These are phyloP conservation scores for Acleris sparsana DNA, from an alignment of 2,888 invertebrate species.

Conservation along the genomic window DNA sequence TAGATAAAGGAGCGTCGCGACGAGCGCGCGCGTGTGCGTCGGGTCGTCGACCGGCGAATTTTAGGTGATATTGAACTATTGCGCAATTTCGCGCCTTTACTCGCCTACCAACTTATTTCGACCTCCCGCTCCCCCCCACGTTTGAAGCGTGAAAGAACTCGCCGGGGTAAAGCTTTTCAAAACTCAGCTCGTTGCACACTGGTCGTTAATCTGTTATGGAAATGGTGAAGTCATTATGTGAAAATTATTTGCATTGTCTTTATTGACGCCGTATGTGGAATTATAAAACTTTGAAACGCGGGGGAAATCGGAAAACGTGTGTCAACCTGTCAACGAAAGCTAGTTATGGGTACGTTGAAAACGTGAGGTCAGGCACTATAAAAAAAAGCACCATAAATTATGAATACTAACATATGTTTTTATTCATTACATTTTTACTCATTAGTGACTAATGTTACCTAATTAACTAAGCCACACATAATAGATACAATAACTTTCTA, in stretches of 20 bases:
- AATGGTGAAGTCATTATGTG: slow-evolving; percentile 31
- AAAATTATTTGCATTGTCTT: slow-evolving; percentile 34
- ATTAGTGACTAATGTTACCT: too few species aligned
- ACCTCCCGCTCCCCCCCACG: slow-evolving; percentile 27
- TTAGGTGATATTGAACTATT: slow-evolving; percentile 57
- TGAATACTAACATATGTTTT: too few species aligned
- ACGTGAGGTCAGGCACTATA: too few species aligned
- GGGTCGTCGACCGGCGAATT: slow-evolving; percentile 59
- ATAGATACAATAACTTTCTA: too few species aligned
- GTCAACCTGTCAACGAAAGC: background rate
- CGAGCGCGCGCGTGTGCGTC: slow-evolving; percentile 43
- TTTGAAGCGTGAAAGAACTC: slow-evolving; percentile 1
- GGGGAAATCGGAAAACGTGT: slow-evolving; percentile 4
- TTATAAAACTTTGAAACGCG: slow-evolving; percentile 1
- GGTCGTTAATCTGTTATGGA: slow-evolving; percentile 31
- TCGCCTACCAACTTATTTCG: slow-evolving; percentile 23
- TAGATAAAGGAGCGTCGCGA: slow-evolving; percentile 44
- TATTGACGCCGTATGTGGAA: background rate
- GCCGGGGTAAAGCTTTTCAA: background rate
- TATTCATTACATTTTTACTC: too few species aligned
- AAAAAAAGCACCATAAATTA: too few species aligned
- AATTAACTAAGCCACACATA: too few species aligned
- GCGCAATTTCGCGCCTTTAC: slow-evolving; percentile 48
- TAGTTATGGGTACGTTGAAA: too few species aligned
- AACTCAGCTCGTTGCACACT: slow-evolving; percentile 12